Conservation (phyloP, 1,140 invertebrate genomes). For the Drosophila simulans region DNA sequence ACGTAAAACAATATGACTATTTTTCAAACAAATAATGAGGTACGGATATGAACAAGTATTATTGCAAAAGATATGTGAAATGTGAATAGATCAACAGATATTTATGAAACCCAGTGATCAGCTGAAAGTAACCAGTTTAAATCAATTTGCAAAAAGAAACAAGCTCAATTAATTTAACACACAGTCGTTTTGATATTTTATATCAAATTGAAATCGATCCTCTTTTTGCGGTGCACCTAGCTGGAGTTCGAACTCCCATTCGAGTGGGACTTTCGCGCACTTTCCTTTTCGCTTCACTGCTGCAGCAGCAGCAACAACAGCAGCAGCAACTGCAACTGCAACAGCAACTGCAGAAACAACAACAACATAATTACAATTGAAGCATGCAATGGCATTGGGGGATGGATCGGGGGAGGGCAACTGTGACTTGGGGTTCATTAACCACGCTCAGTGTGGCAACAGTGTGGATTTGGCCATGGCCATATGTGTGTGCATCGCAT, state of each 20-base stretch:
- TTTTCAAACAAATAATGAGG: too few relatives aligned
- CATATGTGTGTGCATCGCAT: conserved; percentile 46
- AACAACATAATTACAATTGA: conserved; percentile 78
- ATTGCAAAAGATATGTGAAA: background rate
- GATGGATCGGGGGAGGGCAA: conserved; percentile 25
- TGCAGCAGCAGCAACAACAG: conserved; percentile 9
- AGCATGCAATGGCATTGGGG: conserved; percentile 43
- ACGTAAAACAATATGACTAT: background rate
- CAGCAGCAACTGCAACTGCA: conserved; percentile 26
- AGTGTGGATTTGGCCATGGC: conserved; percentile 46
- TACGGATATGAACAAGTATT: too few relatives aligned
- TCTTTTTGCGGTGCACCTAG: conserved; percentile 16
- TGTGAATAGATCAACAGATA: background rate
- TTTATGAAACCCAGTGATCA: background rate
- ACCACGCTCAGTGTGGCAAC: conserved; percentile 40
- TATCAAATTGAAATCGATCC: background rate
- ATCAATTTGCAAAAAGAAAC: too few relatives aligned
- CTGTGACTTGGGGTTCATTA: conserved; percentile 64
- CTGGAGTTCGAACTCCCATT: conserved; percentile 26
- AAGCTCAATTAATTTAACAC: background rate
- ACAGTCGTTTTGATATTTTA: background rate
- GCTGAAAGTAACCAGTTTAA: too few relatives aligned
- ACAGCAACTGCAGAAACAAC: conserved; percentile 18
- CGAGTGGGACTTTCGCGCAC: conserved; percentile 63
- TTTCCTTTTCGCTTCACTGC: conserved; percentile 73